Percentiles rank a stretch among this genome's conserved stretches.
Evolutionary conservation across 2,797 vertebrate species (phyloP).

Genomic region (Epinephelus coioides): DNA sequence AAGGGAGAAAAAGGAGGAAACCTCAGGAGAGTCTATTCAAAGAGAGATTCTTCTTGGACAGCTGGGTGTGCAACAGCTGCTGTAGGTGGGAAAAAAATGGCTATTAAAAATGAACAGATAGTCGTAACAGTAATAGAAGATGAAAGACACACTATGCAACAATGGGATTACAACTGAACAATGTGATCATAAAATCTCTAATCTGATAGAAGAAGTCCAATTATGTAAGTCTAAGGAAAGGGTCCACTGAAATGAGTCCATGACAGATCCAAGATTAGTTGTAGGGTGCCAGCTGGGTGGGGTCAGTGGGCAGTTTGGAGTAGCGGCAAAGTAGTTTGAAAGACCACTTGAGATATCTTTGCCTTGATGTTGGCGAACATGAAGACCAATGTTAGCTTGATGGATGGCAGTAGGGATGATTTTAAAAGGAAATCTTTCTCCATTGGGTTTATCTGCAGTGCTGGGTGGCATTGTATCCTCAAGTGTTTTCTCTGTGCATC

Average conservation of each 20-base stretch:
- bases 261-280: neutral
- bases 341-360: neutral
- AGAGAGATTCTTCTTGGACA: slow-evolving; percentile 36
- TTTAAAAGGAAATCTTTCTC: slow-evolving; percentile 25
- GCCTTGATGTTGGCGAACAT: slow-evolving; percentile 2
- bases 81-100: slow-evolving; percentile 20
- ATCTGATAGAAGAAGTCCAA: neutral
- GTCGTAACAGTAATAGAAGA: neutral
- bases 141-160: neutral
- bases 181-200: neutral
- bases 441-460: slow-evolving; percentile 10
- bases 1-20: slow-evolving; percentile 4
- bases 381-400: slow-evolving; percentile 19
- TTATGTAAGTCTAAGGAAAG: slow-evolving; percentile 4
- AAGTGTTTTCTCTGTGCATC: slow-evolving; percentile 15
- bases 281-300: neutral
- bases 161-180: slow-evolving; percentile 3
- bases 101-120: slow-evolving; percentile 18
- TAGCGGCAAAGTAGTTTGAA: neutral
- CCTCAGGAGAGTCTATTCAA: slow-evolving; percentile 44
- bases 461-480: neutral
- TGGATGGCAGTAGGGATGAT: slow-evolving; percentile 19
- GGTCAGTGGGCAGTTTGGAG: slow-evolving; percentile 9
- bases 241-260: slow-evolving; percentile 8
- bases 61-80: slow-evolving; percentile 34